A percentile compares a stretch with the other conserved stretches of the same genome.
Conservation (phyloP, 2,113 vertebrate genomes). For the Rhadina sibilatrix region DNA sequence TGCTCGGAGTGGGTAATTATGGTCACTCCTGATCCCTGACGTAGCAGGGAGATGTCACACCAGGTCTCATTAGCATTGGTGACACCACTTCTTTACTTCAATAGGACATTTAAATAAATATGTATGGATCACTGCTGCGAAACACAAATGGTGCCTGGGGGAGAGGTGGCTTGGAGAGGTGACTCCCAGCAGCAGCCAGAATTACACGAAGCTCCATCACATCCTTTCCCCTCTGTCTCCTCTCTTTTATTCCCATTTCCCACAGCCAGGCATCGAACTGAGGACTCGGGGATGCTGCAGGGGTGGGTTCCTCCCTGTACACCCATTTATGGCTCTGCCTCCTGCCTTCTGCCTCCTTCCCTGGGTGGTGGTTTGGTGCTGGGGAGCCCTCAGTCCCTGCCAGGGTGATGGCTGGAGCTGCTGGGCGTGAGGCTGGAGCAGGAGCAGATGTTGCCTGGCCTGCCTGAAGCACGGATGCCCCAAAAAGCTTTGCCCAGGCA, state of each 20-base stretch:
- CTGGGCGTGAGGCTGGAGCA: not conserved
- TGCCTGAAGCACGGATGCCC: not conserved
- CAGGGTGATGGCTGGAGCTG: too few species aligned
- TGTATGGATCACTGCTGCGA: not conserved
- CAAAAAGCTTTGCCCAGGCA: not conserved
- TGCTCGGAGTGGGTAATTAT: not conserved
- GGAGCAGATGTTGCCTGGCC: not conserved
- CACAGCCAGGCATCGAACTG: accelerated
- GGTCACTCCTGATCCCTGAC: not conserved
- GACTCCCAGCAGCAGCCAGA: not conserved
- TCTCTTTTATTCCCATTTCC: not conserved
- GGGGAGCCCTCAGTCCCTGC: not conserved
- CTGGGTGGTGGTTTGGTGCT: not conserved
- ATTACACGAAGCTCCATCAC: not conserved
- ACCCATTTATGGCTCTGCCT: not conserved
- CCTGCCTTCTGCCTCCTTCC: not conserved
- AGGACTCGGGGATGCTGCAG: not conserved
- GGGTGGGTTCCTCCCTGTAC: not conserved
- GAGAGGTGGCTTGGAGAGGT: not conserved
- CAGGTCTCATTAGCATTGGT: not conserved
- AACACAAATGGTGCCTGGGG: not conserved
- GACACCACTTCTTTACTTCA: not conserved
- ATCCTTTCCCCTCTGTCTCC: not conserved
- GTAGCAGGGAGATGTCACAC: not conserved
- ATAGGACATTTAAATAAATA: not conserved